phyloP scores from a whole-genome alignment of 2,113 vertebrate genomes.

The Serinus canaria region DNA sequence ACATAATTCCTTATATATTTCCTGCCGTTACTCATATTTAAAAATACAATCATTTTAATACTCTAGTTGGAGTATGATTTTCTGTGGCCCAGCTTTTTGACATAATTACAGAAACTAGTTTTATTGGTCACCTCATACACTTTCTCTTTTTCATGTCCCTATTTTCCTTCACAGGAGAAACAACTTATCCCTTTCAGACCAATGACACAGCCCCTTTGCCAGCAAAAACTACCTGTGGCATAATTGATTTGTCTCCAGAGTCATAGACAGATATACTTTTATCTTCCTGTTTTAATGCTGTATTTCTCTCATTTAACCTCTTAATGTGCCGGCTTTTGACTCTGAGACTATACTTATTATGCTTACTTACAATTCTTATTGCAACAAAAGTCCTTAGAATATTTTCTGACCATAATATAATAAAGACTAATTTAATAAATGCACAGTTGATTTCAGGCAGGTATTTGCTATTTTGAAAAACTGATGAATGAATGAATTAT shows the following conservation, averaged over 20 bases:
- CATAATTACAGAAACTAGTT: background rate
- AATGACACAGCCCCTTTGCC: background rate
- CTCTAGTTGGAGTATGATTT: background rate
- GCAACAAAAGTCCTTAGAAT: background rate
- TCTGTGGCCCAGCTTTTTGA: background rate
- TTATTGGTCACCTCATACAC: background rate
- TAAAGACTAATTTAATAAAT: background rate
- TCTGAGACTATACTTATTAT: background rate
- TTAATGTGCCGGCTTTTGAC: background rate
- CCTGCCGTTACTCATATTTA: background rate
- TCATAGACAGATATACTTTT: rapidly evolving
- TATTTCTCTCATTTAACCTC: background rate
- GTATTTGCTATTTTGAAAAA: background rate
- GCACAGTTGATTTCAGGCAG: background rate
- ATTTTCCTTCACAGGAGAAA: background rate
- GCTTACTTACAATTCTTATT: background rate
- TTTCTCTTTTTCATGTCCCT: background rate
- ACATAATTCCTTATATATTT: background rate
- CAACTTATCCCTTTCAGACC: background rate
- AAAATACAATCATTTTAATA: background rate
- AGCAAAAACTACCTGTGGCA: background rate
- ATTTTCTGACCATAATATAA: background rate
- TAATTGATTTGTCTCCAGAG: background rate
- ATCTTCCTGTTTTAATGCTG: background rate
- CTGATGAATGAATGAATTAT: background rate